Base-by-base conservation (phyloP, 1,140 invertebrate genomes). In the Penaeus chinensis region DNA sequence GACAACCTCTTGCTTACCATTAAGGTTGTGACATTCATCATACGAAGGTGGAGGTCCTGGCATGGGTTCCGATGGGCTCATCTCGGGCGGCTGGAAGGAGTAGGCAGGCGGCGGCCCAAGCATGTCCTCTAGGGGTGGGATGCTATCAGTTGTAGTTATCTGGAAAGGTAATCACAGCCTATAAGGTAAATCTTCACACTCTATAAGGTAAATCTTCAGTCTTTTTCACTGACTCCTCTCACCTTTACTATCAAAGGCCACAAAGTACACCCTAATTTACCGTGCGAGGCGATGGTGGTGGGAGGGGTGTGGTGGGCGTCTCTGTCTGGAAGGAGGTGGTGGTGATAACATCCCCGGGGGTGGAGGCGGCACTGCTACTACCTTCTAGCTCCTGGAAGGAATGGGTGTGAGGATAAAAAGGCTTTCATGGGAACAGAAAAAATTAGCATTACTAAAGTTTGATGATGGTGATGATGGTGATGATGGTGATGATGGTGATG, bases 31-130 rank as follows among this genome's bases (percentile, higher is more conserved):
- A 54, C 78, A 78, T 86, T 90, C 89, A 47, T 90, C 90, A 81
- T 90, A 90, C 4, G 90, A 88, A 2, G 90, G 90, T 32, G 90
- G 90, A 27, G 89, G 85, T 24, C 89, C 88, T 18, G 63, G 74
- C 19, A 27, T 42, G 2, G 69, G 20, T 3, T 27, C 69, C 19
- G 37, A 27, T 20, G 47, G 69, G 60, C 47, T 84, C 24, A 71
- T 84, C 37, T 24, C 22, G 8, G 69, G 82, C n/a, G 69, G 65
- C 11, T 54, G n/a, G 37, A 24, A 83, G 32, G 42, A n/a, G 42
- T 47, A 74, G 27, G 54, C 66, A 22, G 82, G 69, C n/a, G 62
- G 80, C 4, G 80, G 61, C 16, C 47, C 69, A 22, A 61, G 54
- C 37, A 65, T 66, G 42, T 71, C 82, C 27, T 84, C 69, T 61